Base-by-base conservation (phyloP, 2,113 vertebrate species). In the Corvus moneduloides region DNA sequence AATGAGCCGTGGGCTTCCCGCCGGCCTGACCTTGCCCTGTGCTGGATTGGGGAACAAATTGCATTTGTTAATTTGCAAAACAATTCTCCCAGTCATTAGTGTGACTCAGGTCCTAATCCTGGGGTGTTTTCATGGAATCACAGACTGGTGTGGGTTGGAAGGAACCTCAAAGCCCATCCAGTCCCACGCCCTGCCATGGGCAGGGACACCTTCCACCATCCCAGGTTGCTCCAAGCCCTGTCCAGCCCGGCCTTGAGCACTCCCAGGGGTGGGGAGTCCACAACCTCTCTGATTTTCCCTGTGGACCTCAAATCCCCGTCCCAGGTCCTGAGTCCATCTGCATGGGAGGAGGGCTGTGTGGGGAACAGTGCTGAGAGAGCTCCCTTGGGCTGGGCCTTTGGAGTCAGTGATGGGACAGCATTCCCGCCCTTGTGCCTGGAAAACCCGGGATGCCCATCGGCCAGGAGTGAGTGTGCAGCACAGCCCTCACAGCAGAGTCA, bases 311-410 rank as follows among this genome's bases (percentile, higher is more conserved):
- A 62, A 39, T 39, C 58, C 48, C 28, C 46, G 20, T 14, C 17
- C 16, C 10, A 5, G 3, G 10, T 13, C 35, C 62, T 24, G 51
- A 30, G 13, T 85, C 35, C 8, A 4, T 17, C 49, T 4, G 0
- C 2, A 1, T 6, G 35, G 56, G 14, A 19, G 15, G 1, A 0
- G 21, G 44, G 41, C 7, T 44, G 13, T 37, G 1, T n/a, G 46
- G 26, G 43, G 37, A 44, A 3, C 0, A 0, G 5, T 14, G 26
- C 11, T 0, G 1, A 39, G 72, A 35, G 2, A 55, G 8, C 14
- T 58, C 8, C 44, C 43, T n/a, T 15, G 63, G 30, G 32, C 37
- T 52, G 73, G 23, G 28, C 41, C 68, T 67, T 26, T 23, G 10
- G 13, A 33, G n/a, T 41, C 56, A 6, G 5, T 13, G 1, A 7